Percentiles rank a stretch among this genome's conserved stretches.
phyloP scores from a whole-genome alignment of 1,140 invertebrate species.

The Manduca sexta region DNA sequence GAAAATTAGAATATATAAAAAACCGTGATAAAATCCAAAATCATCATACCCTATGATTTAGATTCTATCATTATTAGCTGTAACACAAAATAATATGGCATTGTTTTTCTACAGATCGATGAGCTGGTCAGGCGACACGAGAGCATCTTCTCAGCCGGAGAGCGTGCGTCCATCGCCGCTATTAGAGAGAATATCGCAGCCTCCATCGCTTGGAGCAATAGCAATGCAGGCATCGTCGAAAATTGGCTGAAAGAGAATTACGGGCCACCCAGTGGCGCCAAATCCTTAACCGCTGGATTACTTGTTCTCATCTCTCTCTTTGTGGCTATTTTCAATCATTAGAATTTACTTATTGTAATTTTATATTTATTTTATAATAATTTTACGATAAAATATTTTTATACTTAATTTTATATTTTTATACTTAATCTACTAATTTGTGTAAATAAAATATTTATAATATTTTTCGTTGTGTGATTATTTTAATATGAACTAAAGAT shows the following conservation, averaged over 20 bases:
- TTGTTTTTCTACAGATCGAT: slow-evolving; percentile 33
- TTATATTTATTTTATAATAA: no score
- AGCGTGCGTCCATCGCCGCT: slow-evolving; percentile 37
- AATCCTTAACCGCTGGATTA: slow-evolving; percentile 31
- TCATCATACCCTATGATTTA: no score
- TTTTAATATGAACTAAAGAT: no score
- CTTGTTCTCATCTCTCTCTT: slow-evolving; percentile 39
- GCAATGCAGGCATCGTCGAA: slow-evolving; percentile 34
- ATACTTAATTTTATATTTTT: no score
- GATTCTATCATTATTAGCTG: no score
- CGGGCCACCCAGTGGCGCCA: slow-evolving; percentile 24
- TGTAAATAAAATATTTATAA: no score
- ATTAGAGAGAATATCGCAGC: slow-evolving; percentile 54
- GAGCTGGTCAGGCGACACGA: slow-evolving; percentile 29
- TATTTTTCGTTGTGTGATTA: no score
- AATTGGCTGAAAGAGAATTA: slow-evolving; percentile 41
- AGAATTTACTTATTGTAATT: neutral
- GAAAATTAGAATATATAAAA: no score
- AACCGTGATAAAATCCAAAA: no score
- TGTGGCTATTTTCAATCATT: slow-evolving; percentile 18
- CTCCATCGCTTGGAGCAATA: slow-evolving; percentile 39
- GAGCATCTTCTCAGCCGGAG: slow-evolving; percentile 45
- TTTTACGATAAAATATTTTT: no score
- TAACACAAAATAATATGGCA: no score
- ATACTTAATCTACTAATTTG: no score